A percentile compares a stretch with the other conserved stretches of the same genome.
These are phyloP conservation scores for Hofmannophila pseudospretella DNA, from an alignment of 2,888 invertebrate species.

Conservation along the genomic window DNA sequence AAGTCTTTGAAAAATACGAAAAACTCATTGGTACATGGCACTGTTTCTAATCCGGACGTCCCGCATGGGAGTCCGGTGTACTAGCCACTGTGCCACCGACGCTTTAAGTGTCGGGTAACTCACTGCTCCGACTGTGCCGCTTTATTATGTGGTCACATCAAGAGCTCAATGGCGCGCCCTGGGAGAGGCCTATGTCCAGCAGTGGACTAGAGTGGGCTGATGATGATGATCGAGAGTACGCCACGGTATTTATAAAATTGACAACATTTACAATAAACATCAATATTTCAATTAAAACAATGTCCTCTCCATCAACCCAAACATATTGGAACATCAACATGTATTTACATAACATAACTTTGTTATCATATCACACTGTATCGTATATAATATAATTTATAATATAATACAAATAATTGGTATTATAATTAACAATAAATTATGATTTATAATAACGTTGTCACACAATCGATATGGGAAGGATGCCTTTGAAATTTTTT, in stretches of 20 bases:
- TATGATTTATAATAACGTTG: slow-evolving; percentile 33
- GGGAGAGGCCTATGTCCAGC: too few species aligned
- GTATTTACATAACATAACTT: slow-evolving; percentile 34
- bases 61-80: too few species aligned
- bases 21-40: too few species aligned
- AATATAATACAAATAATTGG: slow-evolving; percentile 1
- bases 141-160: too few species aligned
- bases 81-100: too few species aligned
- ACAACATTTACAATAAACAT: slow-evolving; percentile 36
- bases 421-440: slow-evolving; percentile 12
- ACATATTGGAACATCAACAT: slow-evolving; percentile 51
- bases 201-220: too few species aligned
- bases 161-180: too few species aligned
- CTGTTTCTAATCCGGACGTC: too few species aligned
- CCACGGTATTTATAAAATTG: slow-evolving; percentile 30
- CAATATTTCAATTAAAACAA: slow-evolving; percentile 19
- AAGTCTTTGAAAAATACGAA: too few species aligned
- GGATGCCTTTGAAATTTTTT: neutral
- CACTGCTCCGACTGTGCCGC: too few species aligned
- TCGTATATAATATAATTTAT: slow-evolving; percentile 17
- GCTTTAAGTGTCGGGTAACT: too few species aligned
- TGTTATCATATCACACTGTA: slow-evolving; percentile 26
- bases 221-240: slow-evolving; percentile 20
- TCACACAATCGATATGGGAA: slow-evolving; percentile 28
- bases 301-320: slow-evolving; percentile 22